Percentiles rank a stretch among this genome's conserved stretches.
These are phyloP conservation scores for Silurus aristotelis DNA, from an alignment of 2,797 vertebrate genomes.

Conservation along the genomic window DNA sequence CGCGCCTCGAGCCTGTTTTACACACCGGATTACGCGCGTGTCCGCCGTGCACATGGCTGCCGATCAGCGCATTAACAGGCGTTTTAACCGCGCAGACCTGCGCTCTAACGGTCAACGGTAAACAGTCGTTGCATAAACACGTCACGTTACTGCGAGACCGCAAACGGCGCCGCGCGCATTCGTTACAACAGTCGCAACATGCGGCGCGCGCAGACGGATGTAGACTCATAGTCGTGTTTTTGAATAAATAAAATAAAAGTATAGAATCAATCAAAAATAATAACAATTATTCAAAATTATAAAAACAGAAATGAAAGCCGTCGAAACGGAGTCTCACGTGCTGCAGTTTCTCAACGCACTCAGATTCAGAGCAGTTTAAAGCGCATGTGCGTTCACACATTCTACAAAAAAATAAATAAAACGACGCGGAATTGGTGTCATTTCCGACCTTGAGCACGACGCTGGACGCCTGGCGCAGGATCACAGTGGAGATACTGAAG, in stretches of 20 bases:
- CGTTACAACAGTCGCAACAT: neutral
- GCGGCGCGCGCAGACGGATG: neutral
- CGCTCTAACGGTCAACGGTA: too few species aligned
- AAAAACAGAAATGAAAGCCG: neutral
- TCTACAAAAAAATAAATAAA: neutral
- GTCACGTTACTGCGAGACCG: conserved; percentile 15
- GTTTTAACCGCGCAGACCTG: too few species aligned
- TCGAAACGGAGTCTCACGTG: neutral
- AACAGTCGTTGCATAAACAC: neutral
- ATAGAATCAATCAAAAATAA: neutral
- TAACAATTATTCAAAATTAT: neutral
- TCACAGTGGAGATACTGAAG: conserved; percentile 7
- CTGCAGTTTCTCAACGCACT: neutral
- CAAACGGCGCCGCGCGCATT: conserved; percentile 4
- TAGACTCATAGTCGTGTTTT: neutral
- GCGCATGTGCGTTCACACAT: neutral
- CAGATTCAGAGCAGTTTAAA: neutral
- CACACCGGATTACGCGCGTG: neutral
- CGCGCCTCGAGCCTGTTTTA: neutral
- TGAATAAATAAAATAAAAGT: neutral
- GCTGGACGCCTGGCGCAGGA: conserved; percentile 17
- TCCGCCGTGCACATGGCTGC: neutral
- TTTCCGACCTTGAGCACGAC: conserved; percentile 43
- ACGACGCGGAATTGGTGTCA: conserved; percentile 7
- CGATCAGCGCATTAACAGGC: neutral